Conservation (phyloP, 2,113 vertebrate genomes). For the Anarhynchus alexandrinus region DNA sequence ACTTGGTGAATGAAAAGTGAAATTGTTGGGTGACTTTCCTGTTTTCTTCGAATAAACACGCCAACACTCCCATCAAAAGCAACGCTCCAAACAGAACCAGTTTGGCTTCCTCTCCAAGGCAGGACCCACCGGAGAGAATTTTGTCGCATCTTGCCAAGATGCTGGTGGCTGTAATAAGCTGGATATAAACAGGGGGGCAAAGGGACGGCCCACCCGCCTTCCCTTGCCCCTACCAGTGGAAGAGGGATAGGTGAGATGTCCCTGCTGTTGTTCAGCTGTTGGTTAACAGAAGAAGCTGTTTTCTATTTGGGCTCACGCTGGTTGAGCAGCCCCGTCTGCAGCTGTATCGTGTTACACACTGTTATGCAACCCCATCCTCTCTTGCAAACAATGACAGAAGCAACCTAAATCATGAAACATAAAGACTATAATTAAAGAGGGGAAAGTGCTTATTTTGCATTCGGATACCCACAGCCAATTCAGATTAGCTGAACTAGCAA, state of each 20-base stretch:
- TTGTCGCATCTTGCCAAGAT: background rate
- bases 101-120: background rate
- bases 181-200: background rate
- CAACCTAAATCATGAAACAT: constrained; percentile 10
- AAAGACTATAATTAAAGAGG: constrained; percentile 33
- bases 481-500: constrained; percentile 53
- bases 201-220: background rate
- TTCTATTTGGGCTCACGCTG: constrained; percentile 21
- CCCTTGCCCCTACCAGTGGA: background rate
- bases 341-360: background rate
- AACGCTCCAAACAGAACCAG: background rate
- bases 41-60: background rate
- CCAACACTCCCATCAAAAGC: background rate
- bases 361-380: constrained; percentile 12
- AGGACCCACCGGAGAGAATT: background rate
- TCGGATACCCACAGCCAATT: background rate
- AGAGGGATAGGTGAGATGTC: background rate
- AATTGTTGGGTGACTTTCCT: background rate
- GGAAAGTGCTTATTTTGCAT: constrained; percentile 43
- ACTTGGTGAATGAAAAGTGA: background rate
- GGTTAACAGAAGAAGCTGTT: constrained; percentile 28
- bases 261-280: constrained; percentile 49
- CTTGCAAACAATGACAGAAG: constrained; percentile 37
- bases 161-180: background rate
- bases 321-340: background rate